Percentiles rank a stretch among this genome's conserved stretches.
phyloP scores from a whole-genome alignment of 2,888 invertebrate species.

The Nephrotoma guestfalica region DNA sequence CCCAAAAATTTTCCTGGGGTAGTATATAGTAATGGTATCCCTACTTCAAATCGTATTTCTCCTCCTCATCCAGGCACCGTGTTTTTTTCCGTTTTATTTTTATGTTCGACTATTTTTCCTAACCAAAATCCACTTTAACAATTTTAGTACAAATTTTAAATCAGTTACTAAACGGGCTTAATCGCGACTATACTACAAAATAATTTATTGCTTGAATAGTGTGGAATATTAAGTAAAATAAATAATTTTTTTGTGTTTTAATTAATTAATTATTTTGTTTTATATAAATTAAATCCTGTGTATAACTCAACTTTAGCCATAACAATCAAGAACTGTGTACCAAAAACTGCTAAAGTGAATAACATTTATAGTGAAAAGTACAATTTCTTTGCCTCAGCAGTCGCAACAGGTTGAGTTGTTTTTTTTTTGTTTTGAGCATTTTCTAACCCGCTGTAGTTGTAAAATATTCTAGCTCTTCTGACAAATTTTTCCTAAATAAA shows the following conservation, averaged over 20 bases:
- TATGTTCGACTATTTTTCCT: background rate
- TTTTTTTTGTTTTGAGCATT: background rate
- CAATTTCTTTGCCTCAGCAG: background rate
- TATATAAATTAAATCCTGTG: background rate
- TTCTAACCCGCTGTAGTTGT: background rate
- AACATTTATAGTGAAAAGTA: background rate
- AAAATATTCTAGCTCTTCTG: background rate
- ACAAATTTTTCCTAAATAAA: background rate
- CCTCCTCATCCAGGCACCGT: slow-evolving; percentile 3
- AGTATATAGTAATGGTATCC: background rate
- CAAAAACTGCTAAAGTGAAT: background rate
- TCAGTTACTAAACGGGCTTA: background rate
- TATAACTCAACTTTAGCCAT: background rate
- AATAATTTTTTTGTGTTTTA: background rate
- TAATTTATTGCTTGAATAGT: background rate
- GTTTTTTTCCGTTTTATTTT: background rate
- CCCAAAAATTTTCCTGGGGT: background rate
- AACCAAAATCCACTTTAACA: background rate
- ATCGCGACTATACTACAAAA: background rate
- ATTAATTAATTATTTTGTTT: background rate
- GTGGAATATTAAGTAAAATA: background rate
- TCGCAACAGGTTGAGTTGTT: slow-evolving; percentile 1
- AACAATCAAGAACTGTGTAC: background rate
- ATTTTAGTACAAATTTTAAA: background rate
- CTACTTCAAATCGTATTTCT: background rate